Percentiles rank a stretch among this genome's conserved stretches.
Conservation (phyloP, 2,113 vertebrate species). For the Elgaria multicarinata region DNA sequence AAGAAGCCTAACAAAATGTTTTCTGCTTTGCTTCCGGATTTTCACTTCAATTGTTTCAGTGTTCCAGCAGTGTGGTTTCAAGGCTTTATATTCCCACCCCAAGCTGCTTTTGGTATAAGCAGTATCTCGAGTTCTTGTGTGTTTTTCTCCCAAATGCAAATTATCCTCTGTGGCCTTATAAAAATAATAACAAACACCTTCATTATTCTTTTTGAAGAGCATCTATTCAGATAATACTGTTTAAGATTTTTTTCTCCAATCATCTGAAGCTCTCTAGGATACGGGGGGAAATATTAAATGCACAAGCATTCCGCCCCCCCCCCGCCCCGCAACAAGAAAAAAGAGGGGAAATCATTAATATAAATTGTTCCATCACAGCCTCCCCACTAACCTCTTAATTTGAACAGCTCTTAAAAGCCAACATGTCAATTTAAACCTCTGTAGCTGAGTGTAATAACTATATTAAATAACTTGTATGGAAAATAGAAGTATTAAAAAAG, state of each 20-base stretch:
- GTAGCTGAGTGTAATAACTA: slow-evolving; percentile 36
- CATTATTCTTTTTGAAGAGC: slow-evolving; percentile 45
- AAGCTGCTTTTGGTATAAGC: not conserved
- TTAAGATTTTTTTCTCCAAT: not conserved
- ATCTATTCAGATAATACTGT: slow-evolving; percentile 18
- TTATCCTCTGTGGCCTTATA: not conserved
- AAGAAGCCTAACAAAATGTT: not conserved
- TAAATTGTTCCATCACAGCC: slow-evolving; percentile 44
- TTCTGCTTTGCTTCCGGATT: not conserved
- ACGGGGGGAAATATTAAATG: slow-evolving; percentile 37
- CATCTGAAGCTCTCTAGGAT: slow-evolving; percentile 8
- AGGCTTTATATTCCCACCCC: not conserved
- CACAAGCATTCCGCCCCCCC: slow-evolving; percentile 5
- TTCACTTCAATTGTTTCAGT: not conserved
- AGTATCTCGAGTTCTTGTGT: not conserved
- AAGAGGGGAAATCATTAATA: slow-evolving; percentile 34
- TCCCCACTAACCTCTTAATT: slow-evolving; percentile 30
- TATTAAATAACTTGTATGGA: slow-evolving; percentile 35
- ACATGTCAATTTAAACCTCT: slow-evolving; percentile 38
- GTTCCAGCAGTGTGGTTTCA: not conserved
- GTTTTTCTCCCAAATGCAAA: slow-evolving; percentile 32
- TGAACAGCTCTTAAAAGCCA: slow-evolving; percentile 38
- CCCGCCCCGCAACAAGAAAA: not conserved
- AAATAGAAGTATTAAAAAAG: not conserved
- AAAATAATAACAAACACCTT: slow-evolving; percentile 12